A percentile compares a stretch with the other conserved stretches of the same genome.
Evolutionary conservation across 2,113 vertebrate genomes (phyloP).

Genomic region (Isurus oxyrinchus): DNA sequence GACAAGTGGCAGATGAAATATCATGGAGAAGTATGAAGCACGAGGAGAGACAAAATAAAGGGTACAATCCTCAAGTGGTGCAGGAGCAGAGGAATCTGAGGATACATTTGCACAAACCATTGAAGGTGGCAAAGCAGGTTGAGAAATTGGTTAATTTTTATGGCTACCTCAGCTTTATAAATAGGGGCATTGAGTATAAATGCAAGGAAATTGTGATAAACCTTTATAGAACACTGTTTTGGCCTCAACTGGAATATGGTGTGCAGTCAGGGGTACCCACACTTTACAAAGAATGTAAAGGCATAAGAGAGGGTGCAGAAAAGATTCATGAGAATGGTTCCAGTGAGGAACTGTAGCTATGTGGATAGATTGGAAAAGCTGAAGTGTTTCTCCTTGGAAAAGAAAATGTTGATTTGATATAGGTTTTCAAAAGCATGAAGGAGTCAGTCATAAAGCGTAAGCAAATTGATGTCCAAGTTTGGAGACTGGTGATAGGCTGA

Average conservation of each 20-base stretch:
- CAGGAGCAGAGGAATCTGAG: too few species aligned
- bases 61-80: too few species aligned
- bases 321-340: too few species aligned
- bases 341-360: too few species aligned
- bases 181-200: background rate
- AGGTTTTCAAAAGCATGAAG: background rate
- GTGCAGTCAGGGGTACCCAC: background rate
- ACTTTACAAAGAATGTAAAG: background rate
- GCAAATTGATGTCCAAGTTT: background rate
- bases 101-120: too few species aligned
- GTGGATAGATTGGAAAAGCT: too few species aligned
- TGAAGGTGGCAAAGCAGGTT: too few species aligned
- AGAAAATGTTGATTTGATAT: background rate
- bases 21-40: too few species aligned
- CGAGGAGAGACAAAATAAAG: too few species aligned
- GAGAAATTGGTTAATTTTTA: too few species aligned
- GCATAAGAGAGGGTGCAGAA: background rate
- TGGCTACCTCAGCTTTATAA: background rate
- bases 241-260: background rate
- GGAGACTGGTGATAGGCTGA: background rate
- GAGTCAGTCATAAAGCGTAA: background rate
- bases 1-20: too few species aligned
- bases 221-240: background rate
- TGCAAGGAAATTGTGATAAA: background rate
- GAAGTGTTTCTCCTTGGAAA: too few species aligned